Evolutionary conservation across 2,888 invertebrate species (phyloP).

Genomic region (Phengaris arion): DNA sequence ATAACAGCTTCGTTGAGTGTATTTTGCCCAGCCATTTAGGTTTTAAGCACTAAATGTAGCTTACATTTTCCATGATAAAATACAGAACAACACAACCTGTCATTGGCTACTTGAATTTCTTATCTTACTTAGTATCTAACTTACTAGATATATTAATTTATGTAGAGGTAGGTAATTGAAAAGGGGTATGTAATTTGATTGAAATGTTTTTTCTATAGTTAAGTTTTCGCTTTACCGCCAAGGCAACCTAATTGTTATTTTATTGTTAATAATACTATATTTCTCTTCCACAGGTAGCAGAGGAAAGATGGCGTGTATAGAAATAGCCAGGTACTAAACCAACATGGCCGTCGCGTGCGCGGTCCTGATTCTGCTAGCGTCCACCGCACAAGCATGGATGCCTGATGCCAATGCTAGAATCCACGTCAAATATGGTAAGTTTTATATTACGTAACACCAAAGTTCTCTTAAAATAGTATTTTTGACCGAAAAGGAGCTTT

Average conservation of each 20-base stretch:
- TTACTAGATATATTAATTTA: no score
- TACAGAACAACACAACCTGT: not conserved
- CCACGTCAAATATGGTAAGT: conserved; percentile 82
- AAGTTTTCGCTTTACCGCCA: no score
- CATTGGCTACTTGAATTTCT: not conserved
- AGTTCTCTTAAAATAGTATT: no score
- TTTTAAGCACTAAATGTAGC: not conserved
- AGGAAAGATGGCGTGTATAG: conserved; percentile 65
- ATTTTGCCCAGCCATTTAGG: not conserved
- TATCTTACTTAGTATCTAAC: no score
- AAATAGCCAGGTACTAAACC: conserved; percentile 61
- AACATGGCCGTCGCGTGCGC: conserved; percentile 77
- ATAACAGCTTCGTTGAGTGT: not conserved
- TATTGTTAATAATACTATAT: not conserved
- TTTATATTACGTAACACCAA: no score
- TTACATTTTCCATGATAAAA: not conserved
- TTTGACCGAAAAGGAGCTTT: no score
- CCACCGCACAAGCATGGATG: conserved; percentile 84
- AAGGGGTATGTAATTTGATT: no score
- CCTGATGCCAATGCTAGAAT: conserved; percentile 85
- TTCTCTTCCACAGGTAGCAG: conserved; percentile 53
- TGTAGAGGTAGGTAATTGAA: no score
- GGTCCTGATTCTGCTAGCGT: conserved; percentile 76
- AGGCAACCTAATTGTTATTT: not conserved
- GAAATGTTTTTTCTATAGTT: no score